These are phyloP conservation scores for Drosophila testacea DNA, from an alignment of 2,888 invertebrate species.

Conservation along the genomic window DNA sequence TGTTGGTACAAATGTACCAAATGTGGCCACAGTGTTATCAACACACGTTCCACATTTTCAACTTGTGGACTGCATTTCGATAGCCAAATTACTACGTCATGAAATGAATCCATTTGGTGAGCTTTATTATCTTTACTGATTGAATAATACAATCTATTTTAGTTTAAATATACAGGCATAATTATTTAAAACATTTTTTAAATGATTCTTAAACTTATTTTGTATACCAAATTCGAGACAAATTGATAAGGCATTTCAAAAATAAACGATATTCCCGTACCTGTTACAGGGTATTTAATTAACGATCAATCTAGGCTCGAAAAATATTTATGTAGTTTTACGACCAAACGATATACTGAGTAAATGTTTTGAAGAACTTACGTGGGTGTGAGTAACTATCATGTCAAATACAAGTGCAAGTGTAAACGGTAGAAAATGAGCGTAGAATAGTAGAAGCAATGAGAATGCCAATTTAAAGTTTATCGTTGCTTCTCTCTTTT, in stretches of 20 bases:
- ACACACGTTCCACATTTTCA: neutral
- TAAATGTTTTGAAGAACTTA: neutral
- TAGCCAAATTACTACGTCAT: neutral
- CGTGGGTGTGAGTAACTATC: constrained; percentile 33
- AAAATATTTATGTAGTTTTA: neutral
- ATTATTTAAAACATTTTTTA: too few relatives aligned
- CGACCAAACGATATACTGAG: constrained; percentile 2
- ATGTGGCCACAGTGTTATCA: too few relatives aligned
- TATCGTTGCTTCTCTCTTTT: constrained; percentile 21
- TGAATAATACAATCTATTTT: too few relatives aligned
- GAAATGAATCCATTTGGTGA: too few relatives aligned
- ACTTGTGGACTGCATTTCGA: neutral
- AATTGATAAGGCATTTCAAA: too few relatives aligned
- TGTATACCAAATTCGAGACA: too few relatives aligned
- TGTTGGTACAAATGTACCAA: too few relatives aligned
- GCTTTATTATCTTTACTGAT: too few relatives aligned
- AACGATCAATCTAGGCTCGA: neutral
- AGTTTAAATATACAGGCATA: too few relatives aligned
- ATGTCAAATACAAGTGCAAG: constrained; percentile 33
- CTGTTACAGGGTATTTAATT: constrained; percentile 2
- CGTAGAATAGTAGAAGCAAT: constrained; percentile 21
- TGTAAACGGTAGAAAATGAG: constrained; percentile 29
- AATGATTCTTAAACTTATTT: too few relatives aligned
- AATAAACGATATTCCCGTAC: too few relatives aligned
- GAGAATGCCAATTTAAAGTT: constrained; percentile 35